Conservation (phyloP, 2,888 invertebrate genomes). For the Chouioia cunea region DNA sequence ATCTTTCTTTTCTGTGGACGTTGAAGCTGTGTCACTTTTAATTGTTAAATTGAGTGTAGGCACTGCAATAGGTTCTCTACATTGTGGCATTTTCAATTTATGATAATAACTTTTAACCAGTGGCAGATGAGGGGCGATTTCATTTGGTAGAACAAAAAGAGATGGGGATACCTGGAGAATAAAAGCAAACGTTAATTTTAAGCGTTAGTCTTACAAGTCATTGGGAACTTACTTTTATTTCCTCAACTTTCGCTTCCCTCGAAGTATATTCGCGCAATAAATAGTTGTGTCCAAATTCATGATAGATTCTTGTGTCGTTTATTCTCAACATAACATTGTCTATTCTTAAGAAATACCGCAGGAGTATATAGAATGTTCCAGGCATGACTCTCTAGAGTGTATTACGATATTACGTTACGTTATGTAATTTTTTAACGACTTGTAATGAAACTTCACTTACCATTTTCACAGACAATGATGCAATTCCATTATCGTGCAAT, state of each 20-base stretch:
- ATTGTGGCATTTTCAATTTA: slow-evolving; percentile 63
- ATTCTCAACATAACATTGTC: slow-evolving; percentile 92
- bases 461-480: slow-evolving; percentile 92
- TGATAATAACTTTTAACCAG: slow-evolving; percentile 69
- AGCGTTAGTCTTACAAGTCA: not conserved
- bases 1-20: slow-evolving; percentile 2
- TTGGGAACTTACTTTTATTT: slow-evolving; percentile 73
- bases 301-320: slow-evolving; percentile 89
- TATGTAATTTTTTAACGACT: slow-evolving; percentile 15
- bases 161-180: slow-evolving; percentile 71
- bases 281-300: slow-evolving; percentile 81
- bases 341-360: slow-evolving; percentile 93
- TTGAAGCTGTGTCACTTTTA: slow-evolving; percentile 10
- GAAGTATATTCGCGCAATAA: slow-evolving; percentile 86
- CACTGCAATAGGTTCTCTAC: slow-evolving; percentile 6
- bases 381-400: slow-evolving; percentile 92
- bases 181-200: slow-evolving; percentile 24
- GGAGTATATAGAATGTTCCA: slow-evolving; percentile 88
- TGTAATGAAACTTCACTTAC: slow-evolving; percentile 71
- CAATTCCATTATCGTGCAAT: slow-evolving; percentile 96
- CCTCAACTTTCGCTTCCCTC: slow-evolving; percentile 80
- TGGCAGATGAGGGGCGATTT: slow-evolving; percentile 77
- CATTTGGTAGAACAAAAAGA: slow-evolving; percentile 77
- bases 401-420: slow-evolving; percentile 10
- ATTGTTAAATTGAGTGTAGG: slow-evolving; percentile 3